These are phyloP conservation scores for Platalea minor DNA, from an alignment of 2,797 vertebrate species.

Conservation along the genomic window DNA sequence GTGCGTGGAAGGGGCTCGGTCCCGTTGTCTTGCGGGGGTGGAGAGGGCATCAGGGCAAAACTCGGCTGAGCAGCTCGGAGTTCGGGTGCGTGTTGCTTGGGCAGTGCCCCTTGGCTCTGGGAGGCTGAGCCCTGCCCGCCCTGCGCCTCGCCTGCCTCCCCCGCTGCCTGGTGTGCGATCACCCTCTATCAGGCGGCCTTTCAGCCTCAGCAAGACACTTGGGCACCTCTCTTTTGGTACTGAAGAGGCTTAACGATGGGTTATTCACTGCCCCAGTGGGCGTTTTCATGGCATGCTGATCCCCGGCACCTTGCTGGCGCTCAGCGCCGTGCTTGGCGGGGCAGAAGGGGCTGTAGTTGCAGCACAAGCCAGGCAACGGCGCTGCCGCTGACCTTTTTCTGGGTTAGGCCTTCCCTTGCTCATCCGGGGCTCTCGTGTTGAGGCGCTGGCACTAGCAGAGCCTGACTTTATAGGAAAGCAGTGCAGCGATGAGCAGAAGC, in stretches of 20 bases:
- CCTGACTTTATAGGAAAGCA: not conserved
- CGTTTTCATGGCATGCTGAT: not conserved
- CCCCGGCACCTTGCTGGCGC: not conserved
- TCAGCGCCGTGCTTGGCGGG: not conserved
- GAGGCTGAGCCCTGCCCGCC: not conserved
- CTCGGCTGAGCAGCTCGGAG: not conserved
- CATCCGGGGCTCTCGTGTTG: not conserved
- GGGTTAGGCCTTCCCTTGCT: not conserved
- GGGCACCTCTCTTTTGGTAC: not conserved
- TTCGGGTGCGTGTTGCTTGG: fast-evolving
- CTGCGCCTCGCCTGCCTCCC: not conserved
- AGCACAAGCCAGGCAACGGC: not conserved
- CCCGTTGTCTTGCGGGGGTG: not conserved
- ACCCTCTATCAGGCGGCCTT: fast-evolving
- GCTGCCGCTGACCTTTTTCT: not conserved
- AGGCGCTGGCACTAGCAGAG: not conserved
- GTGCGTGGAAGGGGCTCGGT: not conserved
- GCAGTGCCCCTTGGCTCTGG: too few species aligned
- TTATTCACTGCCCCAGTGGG: not conserved
- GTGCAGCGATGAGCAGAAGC: not conserved
- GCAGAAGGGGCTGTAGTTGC: not conserved
- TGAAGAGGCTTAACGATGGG: not conserved
- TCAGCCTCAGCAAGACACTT: not conserved
- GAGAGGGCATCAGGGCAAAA: not conserved
- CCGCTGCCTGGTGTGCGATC: not conserved